Base-by-base conservation (phyloP, 2,797 vertebrate genomes). In the Siniperca scherzeri region DNA sequence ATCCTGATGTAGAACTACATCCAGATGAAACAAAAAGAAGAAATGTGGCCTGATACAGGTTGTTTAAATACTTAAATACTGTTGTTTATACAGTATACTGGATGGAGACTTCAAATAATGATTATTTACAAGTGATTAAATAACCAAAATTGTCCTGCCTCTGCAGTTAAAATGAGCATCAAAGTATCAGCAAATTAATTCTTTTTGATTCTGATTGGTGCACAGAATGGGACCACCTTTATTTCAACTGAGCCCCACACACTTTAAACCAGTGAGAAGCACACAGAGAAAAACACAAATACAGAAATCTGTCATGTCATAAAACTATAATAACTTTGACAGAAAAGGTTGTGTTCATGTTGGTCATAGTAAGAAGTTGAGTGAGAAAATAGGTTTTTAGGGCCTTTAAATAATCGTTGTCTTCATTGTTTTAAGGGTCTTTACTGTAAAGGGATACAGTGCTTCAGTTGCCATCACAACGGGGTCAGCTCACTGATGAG, bases 11-110 rank as follows among this genome's bases (percentile, higher is more conserved):
- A 67, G 13, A 85, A 73, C 78, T 36, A 59, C 33, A 69, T 36
- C 73, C 53, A 83, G 65, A 78, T 83, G 44, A 84, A 81, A 84
- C 5, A 52, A 59, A 16, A 42, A 69, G 59, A 71, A 74, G 40
- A 68, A 56, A 70, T 53, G 14, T 65, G 11, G 33, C 68, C n/a
- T 7, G 33, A 65, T 59, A 65, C 36, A 42, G 25, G 3, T 57
- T 64, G 66, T 48, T 79, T 53, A 50, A 81, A 68, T 66, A 22
- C 7, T 17, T 60, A 10, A 82, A 19, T 53, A 17, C 7, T 36
- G 3, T 30, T 27, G 38, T 48, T 59, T 50, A 53, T 59, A 19
- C 8, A 60, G 62, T 17, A 60, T 9, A n/a, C 12, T 61, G 12
- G 21, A 67, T 16, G n/a, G 19, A 56, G 36, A 55, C 56, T 44